phyloP scores from a whole-genome alignment of 2,113 vertebrate genomes.

The Shinisaurus crocodilurus region DNA sequence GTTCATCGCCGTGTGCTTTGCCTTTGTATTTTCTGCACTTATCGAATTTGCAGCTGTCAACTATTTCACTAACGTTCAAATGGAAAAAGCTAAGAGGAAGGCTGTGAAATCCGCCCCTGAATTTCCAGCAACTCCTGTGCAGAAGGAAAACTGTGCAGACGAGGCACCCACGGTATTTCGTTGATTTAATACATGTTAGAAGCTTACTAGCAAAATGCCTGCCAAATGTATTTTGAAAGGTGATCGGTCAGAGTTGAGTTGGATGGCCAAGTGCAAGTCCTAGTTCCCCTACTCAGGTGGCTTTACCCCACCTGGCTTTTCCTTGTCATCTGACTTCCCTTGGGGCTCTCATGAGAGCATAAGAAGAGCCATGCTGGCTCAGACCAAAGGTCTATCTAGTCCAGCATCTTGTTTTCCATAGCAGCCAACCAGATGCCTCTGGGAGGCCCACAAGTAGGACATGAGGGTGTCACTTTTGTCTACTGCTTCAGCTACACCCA shows the following conservation, averaged over 20 bases:
- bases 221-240: neutral
- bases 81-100: slow-evolving; percentile 91
- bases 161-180: slow-evolving; percentile 83
- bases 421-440: neutral
- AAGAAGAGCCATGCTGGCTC: neutral
- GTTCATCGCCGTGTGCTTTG: slow-evolving; percentile 99
- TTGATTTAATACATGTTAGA: neutral
- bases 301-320: neutral
- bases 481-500: no score
- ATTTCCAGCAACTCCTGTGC: slow-evolving; percentile 79
- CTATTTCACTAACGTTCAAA: slow-evolving; percentile 95
- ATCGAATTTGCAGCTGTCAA: slow-evolving; percentile 99
- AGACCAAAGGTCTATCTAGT: neutral
- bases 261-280: no score
- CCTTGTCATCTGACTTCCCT: neutral
- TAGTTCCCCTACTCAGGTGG: neutral
- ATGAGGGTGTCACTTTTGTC: neutral
- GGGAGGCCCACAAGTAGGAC: neutral
- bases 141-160: slow-evolving; percentile 81
- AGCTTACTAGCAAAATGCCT: neutral
- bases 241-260: neutral
- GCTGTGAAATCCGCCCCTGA: slow-evolving; percentile 82
- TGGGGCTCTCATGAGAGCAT: neutral
- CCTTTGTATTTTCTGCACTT: slow-evolving; percentile 98
- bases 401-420: neutral